A percentile compares a stretch with the other conserved stretches of the same genome.
phyloP scores from a whole-genome alignment of 2,888 invertebrate species.

The Leucoma salicis region DNA sequence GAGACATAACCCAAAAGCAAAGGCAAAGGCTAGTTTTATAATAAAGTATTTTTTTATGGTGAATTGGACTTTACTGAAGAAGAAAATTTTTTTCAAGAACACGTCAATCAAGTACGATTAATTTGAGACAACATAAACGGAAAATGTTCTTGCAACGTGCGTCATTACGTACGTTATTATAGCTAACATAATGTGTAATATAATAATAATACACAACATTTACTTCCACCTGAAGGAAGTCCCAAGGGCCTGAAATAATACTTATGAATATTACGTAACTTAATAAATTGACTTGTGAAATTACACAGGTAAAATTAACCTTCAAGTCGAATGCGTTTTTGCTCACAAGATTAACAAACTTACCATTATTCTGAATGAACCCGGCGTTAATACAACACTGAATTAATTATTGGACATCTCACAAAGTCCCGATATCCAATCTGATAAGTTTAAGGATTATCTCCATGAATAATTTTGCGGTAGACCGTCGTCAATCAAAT shows the following conservation, averaged over 20 bases:
- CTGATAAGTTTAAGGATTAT: conserved; percentile 43
- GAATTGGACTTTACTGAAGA: no score
- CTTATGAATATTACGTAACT: conserved; percentile 3
- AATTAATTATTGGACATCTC: conserved; percentile 49
- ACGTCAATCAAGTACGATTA: no score
- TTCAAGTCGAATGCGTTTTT: conserved; percentile 15
- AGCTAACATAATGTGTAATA: no score
- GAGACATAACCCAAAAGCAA: no score
- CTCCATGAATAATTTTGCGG: conserved; percentile 46
- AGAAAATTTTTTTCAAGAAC: no score
- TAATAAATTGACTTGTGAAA: conserved; percentile 8
- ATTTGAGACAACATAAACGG: no score
- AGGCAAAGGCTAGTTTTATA: no score
- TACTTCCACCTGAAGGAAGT: background rate
- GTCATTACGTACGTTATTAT: no score
- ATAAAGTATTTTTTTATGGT: no score
- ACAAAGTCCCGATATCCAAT: conserved; percentile 35
- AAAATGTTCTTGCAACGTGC: no score
- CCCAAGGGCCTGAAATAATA: conserved; percentile 1
- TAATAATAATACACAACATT: background rate
- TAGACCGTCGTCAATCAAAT: conserved; percentile 32
- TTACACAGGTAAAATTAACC: conserved; percentile 12
- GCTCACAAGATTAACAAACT: conserved; percentile 39
- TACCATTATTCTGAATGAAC: conserved; percentile 24
- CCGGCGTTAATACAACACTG: conserved; percentile 34